Percentiles rank a stretch among this genome's conserved stretches.
phyloP scores from a whole-genome alignment of 2,113 vertebrate genomes.

The Catharus minimus region DNA sequence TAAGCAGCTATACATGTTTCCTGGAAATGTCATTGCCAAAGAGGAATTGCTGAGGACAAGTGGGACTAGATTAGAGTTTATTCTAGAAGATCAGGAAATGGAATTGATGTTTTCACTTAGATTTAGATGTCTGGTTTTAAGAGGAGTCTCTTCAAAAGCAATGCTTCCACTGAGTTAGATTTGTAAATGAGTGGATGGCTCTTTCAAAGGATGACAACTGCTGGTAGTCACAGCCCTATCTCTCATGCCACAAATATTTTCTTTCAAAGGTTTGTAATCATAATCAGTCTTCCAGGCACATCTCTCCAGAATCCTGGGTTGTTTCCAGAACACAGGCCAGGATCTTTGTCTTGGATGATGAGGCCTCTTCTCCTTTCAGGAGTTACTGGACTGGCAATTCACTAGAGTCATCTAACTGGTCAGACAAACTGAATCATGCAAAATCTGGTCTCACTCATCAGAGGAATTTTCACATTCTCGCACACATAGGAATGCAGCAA shows the following conservation, averaged over 20 bases:
- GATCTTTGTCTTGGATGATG: neutral
- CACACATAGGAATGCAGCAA: neutral
- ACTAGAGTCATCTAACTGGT: neutral
- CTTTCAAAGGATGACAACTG: neutral
- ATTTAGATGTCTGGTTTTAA: neutral
- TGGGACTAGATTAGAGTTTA: neutral
- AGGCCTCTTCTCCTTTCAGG: neutral
- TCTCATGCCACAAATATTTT: neutral
- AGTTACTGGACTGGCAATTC: neutral
- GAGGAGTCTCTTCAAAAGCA: neutral
- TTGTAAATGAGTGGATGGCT: neutral
- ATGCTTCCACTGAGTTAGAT: neutral
- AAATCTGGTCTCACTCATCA: neutral
- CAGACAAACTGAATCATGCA: conserved; percentile 1
- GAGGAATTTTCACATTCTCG: conserved; percentile 16
- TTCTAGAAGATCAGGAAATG: neutral
- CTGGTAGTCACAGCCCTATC: neutral
- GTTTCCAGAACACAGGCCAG: neutral
- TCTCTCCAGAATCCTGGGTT: neutral
- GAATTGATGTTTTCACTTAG: neutral
- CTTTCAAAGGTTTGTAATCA: neutral
- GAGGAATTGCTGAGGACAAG: neutral
- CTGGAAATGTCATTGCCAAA: neutral
- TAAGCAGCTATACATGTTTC: neutral
- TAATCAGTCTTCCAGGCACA: neutral